Evolutionary conservation across 2,113 vertebrate genomes (phyloP).

Genomic region (Lathamus discolor): DNA sequence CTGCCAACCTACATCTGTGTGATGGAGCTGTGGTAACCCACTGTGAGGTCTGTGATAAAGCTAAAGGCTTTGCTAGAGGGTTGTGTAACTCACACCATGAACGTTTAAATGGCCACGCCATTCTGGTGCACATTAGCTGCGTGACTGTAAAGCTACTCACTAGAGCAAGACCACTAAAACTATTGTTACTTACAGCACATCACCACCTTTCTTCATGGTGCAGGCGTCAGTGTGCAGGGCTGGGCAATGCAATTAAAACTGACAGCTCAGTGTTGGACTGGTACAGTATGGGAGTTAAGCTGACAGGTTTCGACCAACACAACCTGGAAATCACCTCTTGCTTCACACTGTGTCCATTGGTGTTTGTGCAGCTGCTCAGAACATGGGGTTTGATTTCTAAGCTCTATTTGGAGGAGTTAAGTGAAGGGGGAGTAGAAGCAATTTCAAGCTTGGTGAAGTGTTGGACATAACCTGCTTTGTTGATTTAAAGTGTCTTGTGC

Average conservation of each 20-base stretch:
- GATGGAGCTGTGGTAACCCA: neutral
- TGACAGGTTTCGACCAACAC: neutral
- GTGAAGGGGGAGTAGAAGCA: neutral
- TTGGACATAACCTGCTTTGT: neutral
- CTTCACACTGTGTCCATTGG: neutral
- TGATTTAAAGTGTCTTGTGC: neutral
- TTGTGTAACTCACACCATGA: neutral
- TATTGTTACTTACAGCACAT: neutral
- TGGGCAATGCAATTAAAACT: neutral
- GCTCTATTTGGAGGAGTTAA: neutral
- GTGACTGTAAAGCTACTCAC: neutral
- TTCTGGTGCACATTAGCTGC: neutral
- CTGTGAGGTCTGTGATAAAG: neutral
- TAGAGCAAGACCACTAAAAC: neutral
- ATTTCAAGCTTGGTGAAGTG: neutral
- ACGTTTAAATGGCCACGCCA: rapidly evolving
- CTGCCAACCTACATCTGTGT: rapidly evolving
- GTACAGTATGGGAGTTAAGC: neutral
- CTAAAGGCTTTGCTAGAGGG: neutral
- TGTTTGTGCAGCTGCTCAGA: neutral
- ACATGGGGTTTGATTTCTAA: neutral
- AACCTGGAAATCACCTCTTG: neutral
- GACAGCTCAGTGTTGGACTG: neutral
- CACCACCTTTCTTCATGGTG: neutral
- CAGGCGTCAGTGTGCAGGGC: neutral